Evolutionary conservation across 2,888 invertebrate genomes (phyloP).

Genomic region (Harpalus rubripes): DNA sequence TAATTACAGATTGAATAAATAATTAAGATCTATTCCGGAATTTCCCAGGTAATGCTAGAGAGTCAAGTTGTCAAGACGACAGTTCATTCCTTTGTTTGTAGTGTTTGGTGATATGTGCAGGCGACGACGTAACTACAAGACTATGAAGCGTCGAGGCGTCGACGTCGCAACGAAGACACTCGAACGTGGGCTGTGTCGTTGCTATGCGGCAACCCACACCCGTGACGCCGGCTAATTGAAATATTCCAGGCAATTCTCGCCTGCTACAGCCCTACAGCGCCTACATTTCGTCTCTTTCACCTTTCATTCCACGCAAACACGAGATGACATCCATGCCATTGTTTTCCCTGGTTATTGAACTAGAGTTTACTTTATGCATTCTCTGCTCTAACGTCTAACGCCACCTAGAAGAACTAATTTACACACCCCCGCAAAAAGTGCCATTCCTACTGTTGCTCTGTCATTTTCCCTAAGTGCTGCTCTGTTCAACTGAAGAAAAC

Average conservation of each 20-base stretch:
- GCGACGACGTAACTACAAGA: background rate
- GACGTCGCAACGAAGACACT: background rate
- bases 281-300: conserved; percentile 41
- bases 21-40: too few species aligned
- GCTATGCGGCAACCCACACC: conserved; percentile 27
- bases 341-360: conserved; percentile 34
- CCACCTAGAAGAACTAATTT: conserved; percentile 9
- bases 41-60: too few species aligned
- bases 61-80: conserved; percentile 2
- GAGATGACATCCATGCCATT: conserved; percentile 38
- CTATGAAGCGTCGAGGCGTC: background rate
- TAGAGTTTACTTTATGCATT: conserved; percentile 25
- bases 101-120: background rate
- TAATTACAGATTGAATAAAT: too few species aligned
- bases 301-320: conserved; percentile 19
- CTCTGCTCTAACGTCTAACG: background rate
- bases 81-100: background rate
- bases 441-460: background rate
- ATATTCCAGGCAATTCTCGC: conserved; percentile 63
- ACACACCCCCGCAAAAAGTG: conserved; percentile 23
- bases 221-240: conserved; percentile 57
- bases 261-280: conserved; percentile 19
- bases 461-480: conserved; percentile 20
- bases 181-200: conserved; percentile 6
- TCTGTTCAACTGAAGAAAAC: conserved; percentile 27